Base-by-base conservation (phyloP, 2,113 vertebrate species). In the Mormyrus iriodes region DNA sequence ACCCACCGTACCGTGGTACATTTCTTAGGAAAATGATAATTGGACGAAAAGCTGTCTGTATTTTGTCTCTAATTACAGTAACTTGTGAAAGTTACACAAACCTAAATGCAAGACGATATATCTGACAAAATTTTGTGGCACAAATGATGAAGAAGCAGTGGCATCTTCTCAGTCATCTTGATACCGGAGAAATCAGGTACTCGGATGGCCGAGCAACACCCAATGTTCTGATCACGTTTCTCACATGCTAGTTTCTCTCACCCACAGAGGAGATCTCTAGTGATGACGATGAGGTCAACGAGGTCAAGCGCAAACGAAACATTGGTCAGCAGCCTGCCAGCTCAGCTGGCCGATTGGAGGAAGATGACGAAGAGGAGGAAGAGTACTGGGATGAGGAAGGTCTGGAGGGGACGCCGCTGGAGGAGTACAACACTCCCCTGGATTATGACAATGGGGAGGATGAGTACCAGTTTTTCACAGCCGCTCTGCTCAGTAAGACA, bases 321-420 rank as follows among this genome's bases (percentile, higher is more conserved):
- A 92, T 92, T 0, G 95, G 97, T 96, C 97, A 97, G 89, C 94
- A 97, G 88, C 96, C 95, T 61, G 92, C 92, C 0, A 10, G 93
- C 48, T 94, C 94, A 51, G 91, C 94, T 0, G 90, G 89, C 0
- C 91, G 93, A 15, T 93, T 91, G 27, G 95, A 96, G 0, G 96
- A 97, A 0, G 97, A 97, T 0, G 97, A 97, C 0, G 97, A 97
- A 0, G 97, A 98, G 0, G 97, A 97, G 0, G 97, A 98, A 0
- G 97, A 98, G 0, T 97, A 97, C 93, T 99, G 98, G 98, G 98
- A 99, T n/a, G 97, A 99, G 46, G 97, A 98, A 0, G 96, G 96
- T 0, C 92, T 99, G 87, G 98, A 99, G 90, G 98, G 99, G 76
- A 99, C 98, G 0, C 96, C 97, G 2, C 96, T 99, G 7, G 98